Base-by-base conservation (phyloP, 2,113 vertebrate genomes). In the Myotis brandtii region DNA sequence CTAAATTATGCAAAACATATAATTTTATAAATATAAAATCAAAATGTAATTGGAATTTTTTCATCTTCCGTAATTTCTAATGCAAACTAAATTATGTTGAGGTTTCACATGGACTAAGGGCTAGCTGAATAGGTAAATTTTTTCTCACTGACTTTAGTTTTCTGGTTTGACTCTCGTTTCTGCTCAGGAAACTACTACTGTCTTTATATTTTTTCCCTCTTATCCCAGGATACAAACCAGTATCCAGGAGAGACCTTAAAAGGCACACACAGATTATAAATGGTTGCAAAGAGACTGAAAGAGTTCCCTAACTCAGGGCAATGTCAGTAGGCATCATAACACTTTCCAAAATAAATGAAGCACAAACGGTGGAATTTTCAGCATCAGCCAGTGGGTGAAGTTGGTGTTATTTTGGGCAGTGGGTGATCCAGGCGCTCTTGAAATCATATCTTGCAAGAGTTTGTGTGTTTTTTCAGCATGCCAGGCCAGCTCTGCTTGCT, bases 401-500 rank as follows among this genome's bases (percentile, higher is more conserved):
- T 23, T 18, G 52, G 62, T 92, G 89, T 93, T 96, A 83, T 96
- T 91, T 91, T 95, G 94, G 91, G 91, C 80, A 56, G 48, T 85
- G 85, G 94, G 96, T 97, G 85, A 93, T 91, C 46, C 46, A 70
- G 82, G 77, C 1, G 0, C 69, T 86, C 66, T 43, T 94, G 83
- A 96, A 93, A 83, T 95, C 94, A 62, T 83, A 75, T 66, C 86
- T 89, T 50, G 94, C 70, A 95, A 95, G 94, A 7, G 54, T 95
- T 89, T 50, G 62, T 59, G 40, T 30, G 25, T 93, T 94, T 73
- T 83, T 95, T 95, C 85, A 59, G 27, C 27, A 40, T 82, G 56
- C 72, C 79, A 75, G 50, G 81, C 81, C 85, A 73, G 34, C 25
- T 79, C 46, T 70, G 67, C 37, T 32, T 76, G 43, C 56, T 76